Base-by-base conservation (phyloP, 2,113 vertebrate species). In the Petroica traversi region DNA sequence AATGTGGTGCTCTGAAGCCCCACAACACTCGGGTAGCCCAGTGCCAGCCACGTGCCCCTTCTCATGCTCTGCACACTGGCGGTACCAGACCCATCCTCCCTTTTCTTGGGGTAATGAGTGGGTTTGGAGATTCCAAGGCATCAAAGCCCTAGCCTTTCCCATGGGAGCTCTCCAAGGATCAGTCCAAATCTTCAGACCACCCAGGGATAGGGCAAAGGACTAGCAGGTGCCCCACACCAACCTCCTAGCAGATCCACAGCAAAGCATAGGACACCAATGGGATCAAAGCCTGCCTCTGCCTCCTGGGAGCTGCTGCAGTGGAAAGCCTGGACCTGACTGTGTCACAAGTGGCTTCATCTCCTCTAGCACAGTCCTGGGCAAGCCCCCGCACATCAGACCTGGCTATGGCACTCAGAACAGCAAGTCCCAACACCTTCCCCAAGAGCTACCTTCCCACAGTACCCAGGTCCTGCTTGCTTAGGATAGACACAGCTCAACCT, bases 361-460 rank as follows among this genome's bases (percentile, higher is more conserved):
- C 24, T 12, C 36, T 14, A 9, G 29, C 12, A 52, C 22, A 63
- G 34, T 43, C 20, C 57, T 41, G 55, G 17, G 54, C 71, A 61
- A 17, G 29, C 14, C 45, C 49, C 4, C 0, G 5, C 14, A 26
- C n/a, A 18, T 14, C 7, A 11, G 28, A 14, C 17, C 23, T 75
- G 66, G 15, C 46, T 4, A 0, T 3, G 25, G 67, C 2, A 1
- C 33, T 41, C 74, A 48, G 14, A 29, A 57, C 2, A 7, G 23
- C 34, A 33, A 34, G 33, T 28, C n/a, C 23, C 2, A 2, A 69
- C 10, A 45, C 40, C 22, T 57, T 40, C n/a, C 36, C 29, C 1
- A 4, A 34, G 64, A 68, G 25, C 38, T 2, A 1, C 55, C 31
- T 63, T 64, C 43, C 31, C 8, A 3, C 2, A 19, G 33, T 4